Evolutionary conservation across 1,140 invertebrate species (phyloP), one percentile per base, ranked within the genome.

Genomic region (Aculops lycopersici): DNA sequence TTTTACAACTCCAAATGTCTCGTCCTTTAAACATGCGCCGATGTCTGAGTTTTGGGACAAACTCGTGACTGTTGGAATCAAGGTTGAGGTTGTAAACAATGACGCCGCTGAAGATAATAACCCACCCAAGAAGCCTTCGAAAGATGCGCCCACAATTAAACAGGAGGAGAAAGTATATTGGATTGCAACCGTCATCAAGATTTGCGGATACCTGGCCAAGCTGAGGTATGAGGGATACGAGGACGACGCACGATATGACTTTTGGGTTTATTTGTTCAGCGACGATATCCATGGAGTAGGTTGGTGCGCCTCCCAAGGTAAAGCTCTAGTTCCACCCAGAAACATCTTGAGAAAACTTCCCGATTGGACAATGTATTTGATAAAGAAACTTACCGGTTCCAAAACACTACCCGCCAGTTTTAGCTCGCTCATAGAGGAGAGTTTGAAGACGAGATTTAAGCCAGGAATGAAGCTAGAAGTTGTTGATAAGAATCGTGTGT

Each of bases 321-420:
- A 86, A 58, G 79, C 80, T 4, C 59, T 92, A 1, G 86, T 88
- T 53, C 83, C 83, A 41, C 84, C 84, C 14, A 72, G 72, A 56
- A 57, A 53, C 31, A 60, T 64, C 49, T 74, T 83, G 55, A 69
- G 77, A 51, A 88, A 88, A 59, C 80, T 81, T 57, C 69, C 67
- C 49, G 81, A 92, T 59, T 92, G 84, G 84, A 84, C 88, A 56
- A 77, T 78, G 51, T 90, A 86, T 56, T 58, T 92, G 20, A 72
- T 84, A 40, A 74, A 75, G 50, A 65, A 78, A 46, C 60, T 94
- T 38, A 86, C 81, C 1, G 78, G 81, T n/a, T 77, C 81, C 15
- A 62, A 78, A 43, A 90, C 84, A 14, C 59, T 90, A 40, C 81
- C 83, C 3, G 72, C 75, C 13, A 80, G 81, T 58, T 90, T 86